Evolutionary conservation across 2,797 vertebrate species (phyloP).

Genomic region (Chrysolophus pictus): DNA sequence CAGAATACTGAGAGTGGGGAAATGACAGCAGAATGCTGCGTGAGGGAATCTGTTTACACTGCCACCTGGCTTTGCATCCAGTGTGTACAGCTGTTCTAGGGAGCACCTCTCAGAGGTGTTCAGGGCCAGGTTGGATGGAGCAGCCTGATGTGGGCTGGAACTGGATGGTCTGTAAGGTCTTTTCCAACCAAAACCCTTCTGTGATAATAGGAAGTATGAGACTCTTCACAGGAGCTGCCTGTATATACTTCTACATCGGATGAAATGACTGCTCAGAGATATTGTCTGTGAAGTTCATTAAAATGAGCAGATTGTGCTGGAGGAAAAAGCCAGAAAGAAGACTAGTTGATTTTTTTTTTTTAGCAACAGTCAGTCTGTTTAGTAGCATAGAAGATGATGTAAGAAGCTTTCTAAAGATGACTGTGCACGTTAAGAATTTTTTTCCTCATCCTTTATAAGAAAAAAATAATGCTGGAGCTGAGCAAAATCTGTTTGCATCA

Average conservation of each 20-base stretch:
- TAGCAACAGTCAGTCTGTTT: not conserved
- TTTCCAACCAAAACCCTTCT: not conserved
- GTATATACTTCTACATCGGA: not conserved
- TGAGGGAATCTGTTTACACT: constrained; percentile 28
- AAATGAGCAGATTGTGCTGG: not conserved
- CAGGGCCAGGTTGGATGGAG: not conserved
- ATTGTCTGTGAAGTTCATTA: not conserved
- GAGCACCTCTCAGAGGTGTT: not conserved
- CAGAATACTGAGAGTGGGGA: not conserved
- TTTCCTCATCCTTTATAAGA: not conserved
- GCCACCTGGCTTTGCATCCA: constrained; percentile 29
- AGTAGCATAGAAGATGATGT: not conserved
- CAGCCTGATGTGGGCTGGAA: not conserved
- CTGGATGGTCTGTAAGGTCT: not conserved
- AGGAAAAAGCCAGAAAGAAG: not conserved
- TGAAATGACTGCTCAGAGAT: not conserved
- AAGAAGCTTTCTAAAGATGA: not conserved
- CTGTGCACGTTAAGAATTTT: not conserved
- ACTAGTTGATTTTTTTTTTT: constrained; percentile 29
- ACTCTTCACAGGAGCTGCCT: not conserved
- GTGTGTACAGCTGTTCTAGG: not conserved
- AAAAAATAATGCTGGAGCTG: not conserved
- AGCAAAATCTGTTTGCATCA: not conserved
- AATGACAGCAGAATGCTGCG: not conserved
- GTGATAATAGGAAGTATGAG: not conserved